Base-by-base conservation (phyloP, 2,113 vertebrate species). In the Murina feae region DNA sequence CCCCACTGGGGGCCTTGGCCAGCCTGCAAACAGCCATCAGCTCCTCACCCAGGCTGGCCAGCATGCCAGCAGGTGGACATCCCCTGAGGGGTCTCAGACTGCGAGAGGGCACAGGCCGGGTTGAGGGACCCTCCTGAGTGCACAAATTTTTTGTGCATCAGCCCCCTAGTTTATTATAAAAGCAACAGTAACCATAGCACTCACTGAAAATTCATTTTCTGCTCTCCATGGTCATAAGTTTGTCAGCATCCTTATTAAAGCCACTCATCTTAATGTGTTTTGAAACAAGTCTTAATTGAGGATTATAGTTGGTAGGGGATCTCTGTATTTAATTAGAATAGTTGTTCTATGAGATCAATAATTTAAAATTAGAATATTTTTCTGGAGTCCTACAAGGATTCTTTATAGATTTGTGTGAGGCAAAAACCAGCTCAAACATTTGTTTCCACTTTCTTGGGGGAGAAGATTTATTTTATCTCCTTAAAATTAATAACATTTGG, bases 241-340 rank as follows among this genome's bases (percentile, higher is more conserved):
- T 96, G 93, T 96, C 76, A 96, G 80, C 84, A 85, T 90, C 93
- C 91, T 96, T 95, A 95, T 95, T 95, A 93, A 91, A 91, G 72
- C n/a, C 44, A 76, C 81, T 83, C 39, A 80, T 69, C 83, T 95
- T 89, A 96, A 91, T 91, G 49, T 21, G 9, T 35, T 85, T 90
- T 25, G 89, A 18, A 55, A 88, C 84, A 76, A 71, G 65, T 47
- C n/a, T 89, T 91, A 87, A 95, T 82, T 91, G 87, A 87, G 75
- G 68, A 23, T 47, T 95, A 72, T 86, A 82, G 65, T 93, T 94
- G 75, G 51, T 94, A n/a, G 53, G 74, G 65, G 81, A 90, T 87
- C 47, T 94, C 86, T 97, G 93, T 39, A 93, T 94, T 96, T 93
- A 96, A 95, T 97, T 96, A 96, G 96, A 97, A 96, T 96, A 93